These are phyloP conservation scores for Prolemur simus DNA, from an alignment of 2,113 vertebrate species.

Conservation along the genomic window DNA sequence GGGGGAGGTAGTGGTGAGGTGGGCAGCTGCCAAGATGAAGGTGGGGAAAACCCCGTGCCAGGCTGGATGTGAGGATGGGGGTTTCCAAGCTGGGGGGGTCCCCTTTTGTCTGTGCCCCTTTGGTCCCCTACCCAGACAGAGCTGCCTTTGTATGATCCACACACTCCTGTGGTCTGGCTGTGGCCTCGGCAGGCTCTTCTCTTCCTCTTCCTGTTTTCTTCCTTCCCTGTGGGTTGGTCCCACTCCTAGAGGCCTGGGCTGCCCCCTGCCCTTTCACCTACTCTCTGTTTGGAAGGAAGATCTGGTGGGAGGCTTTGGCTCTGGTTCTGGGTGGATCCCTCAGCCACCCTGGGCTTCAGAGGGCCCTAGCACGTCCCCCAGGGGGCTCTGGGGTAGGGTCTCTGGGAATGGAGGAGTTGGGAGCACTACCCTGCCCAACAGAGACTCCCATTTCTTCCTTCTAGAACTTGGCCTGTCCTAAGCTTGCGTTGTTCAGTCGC, in stretches of 20 bases:
- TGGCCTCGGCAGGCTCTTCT: slow-evolving; percentile 53
- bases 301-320: neutral
- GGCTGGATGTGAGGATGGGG: slow-evolving; percentile 54
- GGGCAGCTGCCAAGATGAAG: slow-evolving; percentile 66
- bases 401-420: neutral
- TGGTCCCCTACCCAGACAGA: neutral
- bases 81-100: slow-evolving; percentile 72
- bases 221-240: slow-evolving; percentile 62
- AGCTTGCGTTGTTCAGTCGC: neutral
- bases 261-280: slow-evolving; percentile 78
- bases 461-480: neutral
- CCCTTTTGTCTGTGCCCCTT: slow-evolving; percentile 52
- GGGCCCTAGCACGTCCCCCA: neutral
- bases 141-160: slow-evolving; percentile 55
- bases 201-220: slow-evolving; percentile 78
- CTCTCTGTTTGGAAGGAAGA: neutral
- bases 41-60: slow-evolving; percentile 77
- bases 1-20: slow-evolving; percentile 12
- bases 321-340: neutral
- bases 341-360: neutral
- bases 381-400: neutral
- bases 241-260: slow-evolving; percentile 57
- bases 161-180: slow-evolving; percentile 69
- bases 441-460: neutral
- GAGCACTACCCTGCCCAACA: neutral